These are phyloP conservation scores for Araneus ventricosus DNA, from an alignment of 1,140 invertebrate genomes.

Conservation along the genomic window DNA sequence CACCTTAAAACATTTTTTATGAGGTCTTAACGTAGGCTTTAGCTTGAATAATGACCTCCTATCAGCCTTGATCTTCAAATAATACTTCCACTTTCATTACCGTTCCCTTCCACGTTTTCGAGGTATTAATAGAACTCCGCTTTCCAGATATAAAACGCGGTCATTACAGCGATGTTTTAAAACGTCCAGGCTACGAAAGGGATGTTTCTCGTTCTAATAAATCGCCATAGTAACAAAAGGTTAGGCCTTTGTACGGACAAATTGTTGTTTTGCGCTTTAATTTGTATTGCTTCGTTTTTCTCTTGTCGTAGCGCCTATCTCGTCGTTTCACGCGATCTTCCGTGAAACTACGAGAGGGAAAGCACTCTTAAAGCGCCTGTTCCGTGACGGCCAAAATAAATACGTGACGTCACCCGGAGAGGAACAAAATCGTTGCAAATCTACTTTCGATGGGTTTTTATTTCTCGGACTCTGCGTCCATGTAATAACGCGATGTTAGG, in stretches of 20 bases:
- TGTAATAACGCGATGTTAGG: no score
- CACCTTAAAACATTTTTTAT: no score
- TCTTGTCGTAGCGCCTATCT: not conserved
- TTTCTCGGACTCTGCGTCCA: not conserved
- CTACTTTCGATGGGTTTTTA: not conserved
- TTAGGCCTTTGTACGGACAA: not conserved
- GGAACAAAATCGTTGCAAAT: not conserved
- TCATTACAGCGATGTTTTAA: not conserved
- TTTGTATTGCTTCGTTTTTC: no score
- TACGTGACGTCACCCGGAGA: not conserved
- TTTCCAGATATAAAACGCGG: not conserved
- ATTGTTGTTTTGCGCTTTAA: not conserved
- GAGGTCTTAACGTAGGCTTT: no score
- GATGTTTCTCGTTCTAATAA: no score
- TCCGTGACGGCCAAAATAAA: not conserved
- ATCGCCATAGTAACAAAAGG: not conserved
- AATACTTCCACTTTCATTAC: no score
- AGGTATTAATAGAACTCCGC: no score
- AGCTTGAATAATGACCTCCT: no score
- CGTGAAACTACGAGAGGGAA: conserved; percentile 5
- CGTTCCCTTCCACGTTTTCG: no score
- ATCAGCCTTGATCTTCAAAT: no score
- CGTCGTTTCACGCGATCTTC: not conserved
- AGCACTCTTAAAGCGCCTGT: not conserved
- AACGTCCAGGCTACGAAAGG: not conserved